Evolutionary conservation across 2,113 vertebrate species (phyloP).

Genomic region (Pituophis catenifer): DNA sequence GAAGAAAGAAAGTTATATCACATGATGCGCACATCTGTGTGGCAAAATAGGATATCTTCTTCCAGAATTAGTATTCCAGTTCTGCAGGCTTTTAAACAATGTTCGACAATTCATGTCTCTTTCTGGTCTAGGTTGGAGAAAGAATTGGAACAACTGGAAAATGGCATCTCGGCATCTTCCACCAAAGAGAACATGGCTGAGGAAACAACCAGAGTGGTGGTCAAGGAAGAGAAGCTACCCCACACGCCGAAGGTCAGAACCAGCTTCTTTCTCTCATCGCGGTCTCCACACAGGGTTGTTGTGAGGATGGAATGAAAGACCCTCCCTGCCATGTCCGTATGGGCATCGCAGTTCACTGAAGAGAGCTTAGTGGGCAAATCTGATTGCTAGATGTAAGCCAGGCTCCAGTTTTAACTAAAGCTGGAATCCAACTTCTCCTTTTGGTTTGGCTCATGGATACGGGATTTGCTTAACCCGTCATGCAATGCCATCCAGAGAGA

Average conservation of each 20-base stretch:
- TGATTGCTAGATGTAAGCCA: background rate
- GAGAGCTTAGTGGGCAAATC: background rate
- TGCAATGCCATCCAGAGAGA: background rate
- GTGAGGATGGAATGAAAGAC: background rate
- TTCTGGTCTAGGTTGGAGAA: slow-evolving; percentile 75
- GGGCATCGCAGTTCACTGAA: background rate
- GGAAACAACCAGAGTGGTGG: slow-evolving; percentile 9
- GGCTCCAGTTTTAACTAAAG: background rate
- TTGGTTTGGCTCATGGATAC: background rate
- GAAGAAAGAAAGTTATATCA: background rate
- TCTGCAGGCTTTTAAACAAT: background rate
- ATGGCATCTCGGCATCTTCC: slow-evolving; percentile 58
- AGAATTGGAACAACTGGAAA: slow-evolving; percentile 82
- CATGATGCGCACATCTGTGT: background rate
- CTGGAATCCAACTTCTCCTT: background rate
- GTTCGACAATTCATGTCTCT: background rate
- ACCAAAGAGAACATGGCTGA: slow-evolving; percentile 71
- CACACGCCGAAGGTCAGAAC: slow-evolving; percentile 61
- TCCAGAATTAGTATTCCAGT: background rate
- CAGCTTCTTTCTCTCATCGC: background rate
- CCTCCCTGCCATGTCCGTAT: background rate
- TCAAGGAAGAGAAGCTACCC: slow-evolving; percentile 65
- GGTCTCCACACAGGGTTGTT: background rate
- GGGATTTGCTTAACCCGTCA: background rate
- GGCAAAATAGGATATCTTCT: background rate